Evolutionary conservation across 2,888 invertebrate species (phyloP).

Genomic region (Stenolophus ochropezus): DNA sequence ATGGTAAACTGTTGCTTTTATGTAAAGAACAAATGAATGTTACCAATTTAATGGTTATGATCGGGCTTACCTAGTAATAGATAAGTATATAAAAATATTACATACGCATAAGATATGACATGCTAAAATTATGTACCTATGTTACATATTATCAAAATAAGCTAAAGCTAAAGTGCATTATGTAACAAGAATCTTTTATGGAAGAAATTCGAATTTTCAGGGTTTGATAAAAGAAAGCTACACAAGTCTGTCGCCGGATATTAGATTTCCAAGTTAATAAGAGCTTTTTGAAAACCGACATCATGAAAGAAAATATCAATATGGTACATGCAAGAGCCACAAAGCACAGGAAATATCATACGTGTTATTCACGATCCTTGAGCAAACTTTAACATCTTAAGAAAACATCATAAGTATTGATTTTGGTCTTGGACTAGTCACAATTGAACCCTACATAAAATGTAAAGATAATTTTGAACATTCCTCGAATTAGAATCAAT

Average conservation of each 20-base stretch:
- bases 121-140: background rate
- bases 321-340: constrained; percentile 25
- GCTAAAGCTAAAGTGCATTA: constrained; percentile 8
- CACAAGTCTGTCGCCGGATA: constrained; percentile 33
- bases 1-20: no score
- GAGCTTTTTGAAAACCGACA: constrained; percentile 28
- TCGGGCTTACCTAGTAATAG: no score
- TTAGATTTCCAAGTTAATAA: constrained; percentile 43
- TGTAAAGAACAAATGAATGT: no score
- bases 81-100: no score
- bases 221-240: constrained; percentile 13
- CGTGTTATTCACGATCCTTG: constrained; percentile 2
- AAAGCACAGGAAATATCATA: constrained; percentile 36
- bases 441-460: no score
- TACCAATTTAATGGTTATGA: no score
- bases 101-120: no score
- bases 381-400: constrained; percentile 11
- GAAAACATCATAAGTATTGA: constrained; percentile 26
- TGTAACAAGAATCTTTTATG: background rate
- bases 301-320: constrained; percentile 33
- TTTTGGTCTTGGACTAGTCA: no score
- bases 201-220: constrained; percentile 9
- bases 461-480: no score
- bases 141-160: constrained; percentile 3
- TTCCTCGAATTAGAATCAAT: no score